A percentile compares a stretch with the other conserved stretches of the same genome.
Evolutionary conservation across 2,888 invertebrate genomes (phyloP).

Genomic region (Philhelius pedissequus): DNA sequence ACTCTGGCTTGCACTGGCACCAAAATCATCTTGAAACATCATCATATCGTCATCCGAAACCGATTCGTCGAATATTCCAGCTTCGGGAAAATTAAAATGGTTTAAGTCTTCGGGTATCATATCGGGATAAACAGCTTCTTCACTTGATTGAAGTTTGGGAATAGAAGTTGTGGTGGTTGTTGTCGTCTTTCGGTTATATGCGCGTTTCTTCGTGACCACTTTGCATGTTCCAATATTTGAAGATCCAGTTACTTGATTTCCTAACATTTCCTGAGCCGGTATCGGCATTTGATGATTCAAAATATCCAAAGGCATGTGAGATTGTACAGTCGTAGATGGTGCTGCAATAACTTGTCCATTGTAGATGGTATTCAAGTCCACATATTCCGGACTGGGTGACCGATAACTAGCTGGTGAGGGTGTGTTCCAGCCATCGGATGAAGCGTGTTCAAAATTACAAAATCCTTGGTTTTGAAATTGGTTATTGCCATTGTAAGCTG

Average conservation of each 20-base stretch:
- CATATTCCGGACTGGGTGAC: slow-evolving; percentile 78
- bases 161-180: slow-evolving; percentile 19
- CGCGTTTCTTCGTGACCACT: slow-evolving; percentile 73
- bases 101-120: slow-evolving; percentile 73
- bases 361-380: slow-evolving; percentile 77
- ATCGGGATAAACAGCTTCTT: slow-evolving; percentile 46
- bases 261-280: not conserved
- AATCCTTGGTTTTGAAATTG: slow-evolving; percentile 73
- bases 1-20: slow-evolving; percentile 70
- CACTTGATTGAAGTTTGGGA: slow-evolving; percentile 46
- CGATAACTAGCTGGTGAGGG: slow-evolving; percentile 78
- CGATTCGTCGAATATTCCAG: slow-evolving; percentile 76
- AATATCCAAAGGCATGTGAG: slow-evolving; percentile 38
- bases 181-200: slow-evolving; percentile 73
- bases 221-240: slow-evolving; percentile 76
- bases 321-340: not conserved
- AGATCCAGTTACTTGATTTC: slow-evolving; percentile 71
- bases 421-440: slow-evolving; percentile 79
- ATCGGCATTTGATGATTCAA: slow-evolving; percentile 62
- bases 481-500: slow-evolving; percentile 73
- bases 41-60: slow-evolving; percentile 76
- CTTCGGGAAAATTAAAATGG: slow-evolving; percentile 76
- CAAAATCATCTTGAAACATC: slow-evolving; percentile 74
- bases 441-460: slow-evolving; percentile 77
- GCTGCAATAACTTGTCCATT: slow-evolving; percentile 66